These are phyloP conservation scores for Scaptodrosophila lebanonensis DNA, from an alignment of 1,140 invertebrate genomes.

Conservation along the genomic window DNA sequence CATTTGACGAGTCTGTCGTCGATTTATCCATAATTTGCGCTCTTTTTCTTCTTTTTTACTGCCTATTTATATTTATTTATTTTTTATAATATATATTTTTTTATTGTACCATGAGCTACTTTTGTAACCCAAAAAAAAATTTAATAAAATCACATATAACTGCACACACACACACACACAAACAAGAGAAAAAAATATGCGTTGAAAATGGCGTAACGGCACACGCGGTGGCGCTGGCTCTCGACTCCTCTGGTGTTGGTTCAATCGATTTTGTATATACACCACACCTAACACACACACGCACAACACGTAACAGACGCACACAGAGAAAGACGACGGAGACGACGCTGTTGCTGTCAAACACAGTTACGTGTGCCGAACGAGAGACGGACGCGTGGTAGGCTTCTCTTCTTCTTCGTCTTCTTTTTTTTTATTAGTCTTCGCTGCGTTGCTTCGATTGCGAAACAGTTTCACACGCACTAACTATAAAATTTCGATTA, in stretches of 20 bases:
- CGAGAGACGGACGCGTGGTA: constrained; percentile 19
- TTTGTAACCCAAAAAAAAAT: constrained; percentile 16
- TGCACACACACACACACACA: constrained; percentile 9
- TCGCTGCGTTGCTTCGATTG: constrained; percentile 20
- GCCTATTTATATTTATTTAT: constrained; percentile 1
- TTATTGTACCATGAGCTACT: neutral
- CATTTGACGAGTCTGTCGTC: constrained; percentile 53
- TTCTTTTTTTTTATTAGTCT: constrained; percentile 6
- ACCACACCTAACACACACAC: constrained; percentile 60
- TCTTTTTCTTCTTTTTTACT: neutral
- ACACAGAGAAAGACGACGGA: constrained; percentile 20
- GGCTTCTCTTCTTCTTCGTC: no score
- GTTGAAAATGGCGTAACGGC: constrained; percentile 49
- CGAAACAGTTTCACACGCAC: constrained; percentile 34
- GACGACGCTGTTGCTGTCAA: constrained; percentile 6
- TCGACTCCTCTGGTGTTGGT: constrained; percentile 29
- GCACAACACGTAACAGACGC: constrained; percentile 11
- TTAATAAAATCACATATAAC: constrained; percentile 1
- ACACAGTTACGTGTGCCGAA: constrained; percentile 9
- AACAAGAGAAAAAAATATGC: constrained; percentile 35
- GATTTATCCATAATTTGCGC: constrained; percentile 55
- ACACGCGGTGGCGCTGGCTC: constrained; percentile 17
- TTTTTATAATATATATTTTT: neutral
- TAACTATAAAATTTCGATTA: no score
- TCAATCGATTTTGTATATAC: constrained; percentile 71